phyloP scores from a whole-genome alignment of 2,888 invertebrate species.

The Linyphia triangularis region DNA sequence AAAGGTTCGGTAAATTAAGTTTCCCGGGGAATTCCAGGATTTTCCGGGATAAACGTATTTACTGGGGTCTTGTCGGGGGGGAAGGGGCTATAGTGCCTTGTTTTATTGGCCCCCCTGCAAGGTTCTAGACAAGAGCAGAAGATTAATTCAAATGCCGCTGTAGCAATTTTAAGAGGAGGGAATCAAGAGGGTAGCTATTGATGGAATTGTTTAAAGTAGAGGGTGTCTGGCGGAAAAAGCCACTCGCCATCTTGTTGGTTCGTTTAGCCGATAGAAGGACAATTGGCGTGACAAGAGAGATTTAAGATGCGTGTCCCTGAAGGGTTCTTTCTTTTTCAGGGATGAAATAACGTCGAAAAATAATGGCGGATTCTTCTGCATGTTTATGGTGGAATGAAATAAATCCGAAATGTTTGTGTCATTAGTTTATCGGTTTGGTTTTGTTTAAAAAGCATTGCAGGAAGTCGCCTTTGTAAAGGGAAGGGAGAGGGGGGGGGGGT shows the following conservation, averaged over 20 bases:
- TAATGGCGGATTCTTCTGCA: constrained; percentile 4
- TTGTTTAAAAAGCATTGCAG: too few species aligned
- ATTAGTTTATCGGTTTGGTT: too few species aligned
- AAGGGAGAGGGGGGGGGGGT: too few species aligned
- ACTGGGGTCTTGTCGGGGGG: constrained; percentile 23
- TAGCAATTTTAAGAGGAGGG: not conserved
- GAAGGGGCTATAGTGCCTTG: constrained; percentile 42
- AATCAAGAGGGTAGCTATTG: constrained; percentile 33
- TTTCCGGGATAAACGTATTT: constrained; percentile 69
- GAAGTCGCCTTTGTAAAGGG: too few species aligned
- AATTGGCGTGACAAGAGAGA: constrained; percentile 7
- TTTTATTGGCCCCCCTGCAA: not conserved
- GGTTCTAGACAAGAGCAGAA: not conserved
- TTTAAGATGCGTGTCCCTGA: constrained; percentile 8
- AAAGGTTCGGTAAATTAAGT: constrained; percentile 69
- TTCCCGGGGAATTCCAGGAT: constrained; percentile 58
- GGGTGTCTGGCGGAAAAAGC: constrained; percentile 34
- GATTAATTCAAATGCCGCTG: constrained; percentile 62
- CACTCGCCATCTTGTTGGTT: not conserved
- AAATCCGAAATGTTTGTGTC: too few species aligned
- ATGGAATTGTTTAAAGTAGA: constrained; percentile 20
- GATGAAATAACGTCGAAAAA: too few species aligned
- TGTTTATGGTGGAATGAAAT: not conserved
- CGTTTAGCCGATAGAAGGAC: constrained; percentile 8
- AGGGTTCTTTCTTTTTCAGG: too few species aligned